These are phyloP conservation scores for Gasterosteus nipponicus DNA, from an alignment of 2,113 vertebrate species.

Conservation along the genomic window DNA sequence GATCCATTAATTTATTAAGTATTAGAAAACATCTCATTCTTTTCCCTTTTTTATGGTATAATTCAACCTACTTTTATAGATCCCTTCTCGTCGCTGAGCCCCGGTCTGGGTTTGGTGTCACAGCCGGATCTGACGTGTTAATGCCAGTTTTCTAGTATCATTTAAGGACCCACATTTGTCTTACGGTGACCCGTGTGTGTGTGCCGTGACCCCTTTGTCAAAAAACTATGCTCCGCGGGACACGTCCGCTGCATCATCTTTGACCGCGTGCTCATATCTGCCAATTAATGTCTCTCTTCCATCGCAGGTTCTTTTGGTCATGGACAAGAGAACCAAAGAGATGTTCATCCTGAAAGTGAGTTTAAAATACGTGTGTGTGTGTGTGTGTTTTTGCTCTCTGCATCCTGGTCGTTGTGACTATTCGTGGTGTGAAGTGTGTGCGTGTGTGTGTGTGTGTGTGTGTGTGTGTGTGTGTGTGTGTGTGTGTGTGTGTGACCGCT, in stretches of 20 bases:
- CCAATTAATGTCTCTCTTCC: constrained; percentile 64
- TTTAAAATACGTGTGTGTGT: constrained; percentile 37
- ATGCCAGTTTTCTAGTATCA: constrained; percentile 34
- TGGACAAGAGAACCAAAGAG: constrained; percentile 95
- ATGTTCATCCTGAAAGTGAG: constrained; percentile 98
- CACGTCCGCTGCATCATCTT: constrained; percentile 51
- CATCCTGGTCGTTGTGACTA: constrained; percentile 45
- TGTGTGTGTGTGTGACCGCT: constrained; percentile 87
- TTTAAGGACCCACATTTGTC: constrained; percentile 54
- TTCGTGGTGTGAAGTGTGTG: constrained; percentile 70
- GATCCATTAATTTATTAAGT: neutral
- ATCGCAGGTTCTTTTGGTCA: constrained; percentile 94
- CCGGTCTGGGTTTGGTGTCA: constrained; percentile 4
- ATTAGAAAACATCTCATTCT: too few species aligned
- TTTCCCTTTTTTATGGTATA: neutral
- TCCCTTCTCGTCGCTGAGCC: neutral
- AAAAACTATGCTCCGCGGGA: constrained; percentile 47
- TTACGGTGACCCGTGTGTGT: constrained; percentile 34
- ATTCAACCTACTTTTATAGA: neutral
- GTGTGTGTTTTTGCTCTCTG: constrained; percentile 30
- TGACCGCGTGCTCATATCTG: constrained; percentile 27
- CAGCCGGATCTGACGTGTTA: constrained; percentile 26
- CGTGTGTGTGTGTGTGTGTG: constrained; percentile 76
- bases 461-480: constrained; percentile 79
- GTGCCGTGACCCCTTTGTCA: constrained; percentile 38